Percentiles rank a stretch among this genome's conserved stretches.
phyloP scores from a whole-genome alignment of 2,888 invertebrate genomes.

The Harpalus rufipes region DNA sequence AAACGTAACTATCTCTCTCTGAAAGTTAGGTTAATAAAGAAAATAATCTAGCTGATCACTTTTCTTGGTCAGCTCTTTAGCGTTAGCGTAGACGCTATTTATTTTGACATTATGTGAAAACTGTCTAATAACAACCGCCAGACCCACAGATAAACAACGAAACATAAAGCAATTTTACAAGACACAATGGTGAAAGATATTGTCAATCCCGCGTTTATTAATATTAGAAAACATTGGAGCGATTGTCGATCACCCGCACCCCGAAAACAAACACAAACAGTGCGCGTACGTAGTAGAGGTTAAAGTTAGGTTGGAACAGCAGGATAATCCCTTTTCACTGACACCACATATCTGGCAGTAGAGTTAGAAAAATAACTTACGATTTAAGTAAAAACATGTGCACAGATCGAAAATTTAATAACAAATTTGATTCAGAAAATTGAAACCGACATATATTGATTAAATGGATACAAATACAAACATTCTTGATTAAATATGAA shows the following conservation, averaged over 20 bases:
- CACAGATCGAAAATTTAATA: slow-evolving; percentile 74
- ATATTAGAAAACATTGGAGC: no score
- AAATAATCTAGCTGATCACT: no score
- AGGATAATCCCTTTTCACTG: slow-evolving; percentile 74
- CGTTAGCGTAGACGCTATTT: no score
- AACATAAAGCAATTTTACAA: no score
- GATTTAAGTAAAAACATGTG: slow-evolving; percentile 72
- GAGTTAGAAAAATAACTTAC: slow-evolving; percentile 69
- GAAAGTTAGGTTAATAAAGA: no score
- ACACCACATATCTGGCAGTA: slow-evolving; percentile 77
- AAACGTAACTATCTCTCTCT: no score
- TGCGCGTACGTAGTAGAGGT: slow-evolving; percentile 60
- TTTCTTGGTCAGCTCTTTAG: no score
- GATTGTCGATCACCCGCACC: no score
- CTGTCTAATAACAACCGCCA: slow-evolving; percentile 69
- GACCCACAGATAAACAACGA: background rate
- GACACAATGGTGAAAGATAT: no score
- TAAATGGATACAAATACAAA: slow-evolving; percentile 72
- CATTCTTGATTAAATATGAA: slow-evolving; percentile 66
- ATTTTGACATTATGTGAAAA: no score
- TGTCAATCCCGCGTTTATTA: no score
- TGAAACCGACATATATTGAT: slow-evolving; percentile 75
- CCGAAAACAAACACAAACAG: slow-evolving; percentile 6
- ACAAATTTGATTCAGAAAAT: slow-evolving; percentile 75
- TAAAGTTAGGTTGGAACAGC: slow-evolving; percentile 70